Percentiles rank a stretch among this genome's conserved stretches.
These are phyloP conservation scores for Potorous gilbertii DNA, from an alignment of 2,797 vertebrate genomes.

Conservation along the genomic window DNA sequence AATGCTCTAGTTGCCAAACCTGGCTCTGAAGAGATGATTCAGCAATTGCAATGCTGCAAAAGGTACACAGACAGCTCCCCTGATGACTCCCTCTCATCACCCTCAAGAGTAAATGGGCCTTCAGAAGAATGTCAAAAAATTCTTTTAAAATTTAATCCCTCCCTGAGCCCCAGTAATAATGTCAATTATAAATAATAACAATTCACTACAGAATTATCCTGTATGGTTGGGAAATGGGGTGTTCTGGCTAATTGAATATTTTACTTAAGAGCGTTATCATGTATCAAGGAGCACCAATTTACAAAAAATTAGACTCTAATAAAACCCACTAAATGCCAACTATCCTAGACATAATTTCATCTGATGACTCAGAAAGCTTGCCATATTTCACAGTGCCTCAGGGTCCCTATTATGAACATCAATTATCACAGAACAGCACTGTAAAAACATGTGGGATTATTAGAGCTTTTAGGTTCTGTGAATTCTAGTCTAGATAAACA, in stretches of 20 bases:
- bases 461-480: not conserved
- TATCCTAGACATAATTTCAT: not conserved
- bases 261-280: conserved; percentile 19
- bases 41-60: not conserved
- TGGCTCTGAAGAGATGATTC: not conserved
- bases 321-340: not conserved
- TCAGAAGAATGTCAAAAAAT: not conserved
- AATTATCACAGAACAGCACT: not conserved
- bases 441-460: not conserved
- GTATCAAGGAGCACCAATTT: conserved; percentile 17
- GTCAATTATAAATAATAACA: conserved; percentile 1
- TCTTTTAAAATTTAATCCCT: not conserved
- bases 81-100: not conserved
- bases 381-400: not conserved
- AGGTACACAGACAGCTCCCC: not conserved
- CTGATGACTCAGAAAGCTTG: not conserved
- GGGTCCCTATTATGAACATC: not conserved
- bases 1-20: not conserved
- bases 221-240: conserved; percentile 4
- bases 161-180: not conserved
- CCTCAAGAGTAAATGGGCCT: not conserved
- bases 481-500: conserved; percentile 17
- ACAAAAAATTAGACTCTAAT: not conserved
- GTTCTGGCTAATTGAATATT: not conserved
- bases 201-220: not conserved